These are phyloP conservation scores for Plectropomus leopardus DNA, from an alignment of 2,113 vertebrate species.

Conservation along the genomic window DNA sequence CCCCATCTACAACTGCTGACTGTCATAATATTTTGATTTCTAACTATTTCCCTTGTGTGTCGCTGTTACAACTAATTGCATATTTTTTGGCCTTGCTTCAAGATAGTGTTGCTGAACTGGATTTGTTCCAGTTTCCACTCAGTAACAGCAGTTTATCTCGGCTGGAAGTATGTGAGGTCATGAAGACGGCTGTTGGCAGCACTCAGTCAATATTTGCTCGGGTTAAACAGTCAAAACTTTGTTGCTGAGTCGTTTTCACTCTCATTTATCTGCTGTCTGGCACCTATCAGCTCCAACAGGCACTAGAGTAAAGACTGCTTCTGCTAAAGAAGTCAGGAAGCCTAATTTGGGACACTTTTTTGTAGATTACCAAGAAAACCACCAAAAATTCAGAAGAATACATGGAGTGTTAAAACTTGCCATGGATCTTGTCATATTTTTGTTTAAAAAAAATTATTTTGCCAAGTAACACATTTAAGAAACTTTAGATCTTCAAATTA, in stretches of 20 bases:
- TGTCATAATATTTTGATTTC: not conserved
- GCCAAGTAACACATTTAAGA: too few relatives aligned
- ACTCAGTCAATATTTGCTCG: constrained; percentile 59
- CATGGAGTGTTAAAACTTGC: too few relatives aligned
- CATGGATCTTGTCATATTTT: too few relatives aligned
- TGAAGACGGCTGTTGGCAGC: constrained; percentile 16
- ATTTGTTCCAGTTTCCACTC: not conserved
- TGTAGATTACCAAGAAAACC: too few relatives aligned
- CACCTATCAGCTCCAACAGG: not conserved
- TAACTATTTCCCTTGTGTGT: too few relatives aligned
- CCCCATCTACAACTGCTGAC: not conserved
- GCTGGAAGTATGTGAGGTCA: not conserved
- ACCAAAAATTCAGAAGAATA: too few relatives aligned
- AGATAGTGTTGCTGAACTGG: constrained; percentile 8
- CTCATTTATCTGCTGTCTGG: not conserved
- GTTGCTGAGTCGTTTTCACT: not conserved
- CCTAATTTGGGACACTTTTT: too few relatives aligned
- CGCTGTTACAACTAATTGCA: too few relatives aligned
- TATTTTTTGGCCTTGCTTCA: not conserved
- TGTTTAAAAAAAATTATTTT: too few relatives aligned
- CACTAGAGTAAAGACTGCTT: not conserved
- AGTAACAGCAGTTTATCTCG: not conserved
- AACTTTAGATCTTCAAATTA: too few relatives aligned
- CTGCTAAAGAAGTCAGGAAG: too few relatives aligned
- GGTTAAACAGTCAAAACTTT: constrained; percentile 33